A percentile compares a stretch with the other conserved stretches of the same genome.
phyloP scores from a whole-genome alignment of 2,113 vertebrate genomes.

The Forbesichthys papilliferus region DNA sequence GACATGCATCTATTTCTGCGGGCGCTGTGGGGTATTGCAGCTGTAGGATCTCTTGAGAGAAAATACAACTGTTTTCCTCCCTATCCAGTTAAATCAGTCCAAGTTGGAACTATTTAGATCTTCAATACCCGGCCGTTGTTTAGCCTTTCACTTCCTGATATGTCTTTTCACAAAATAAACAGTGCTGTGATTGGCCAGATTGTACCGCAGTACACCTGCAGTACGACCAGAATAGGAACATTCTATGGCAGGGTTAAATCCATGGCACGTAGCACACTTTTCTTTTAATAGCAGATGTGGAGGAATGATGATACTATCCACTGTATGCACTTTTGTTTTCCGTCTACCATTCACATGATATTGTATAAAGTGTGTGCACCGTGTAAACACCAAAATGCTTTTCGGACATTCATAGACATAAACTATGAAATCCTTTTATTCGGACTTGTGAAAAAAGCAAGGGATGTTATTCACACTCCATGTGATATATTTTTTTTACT shows the following conservation, averaged over 20 bases:
- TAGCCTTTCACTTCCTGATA: slow-evolving; percentile 70
- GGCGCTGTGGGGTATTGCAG: too few relatives aligned
- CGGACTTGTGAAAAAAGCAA: slow-evolving; percentile 24
- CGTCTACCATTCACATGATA: neutral
- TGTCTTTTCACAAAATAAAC: slow-evolving; percentile 75
- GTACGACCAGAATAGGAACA: slow-evolving; percentile 47
- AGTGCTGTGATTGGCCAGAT: slow-evolving; percentile 45
- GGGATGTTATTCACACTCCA: slow-evolving; percentile 17
- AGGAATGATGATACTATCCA: slow-evolving; percentile 21
- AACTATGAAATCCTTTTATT: slow-evolving; percentile 34
- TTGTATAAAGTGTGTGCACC: neutral
- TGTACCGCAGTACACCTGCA: slow-evolving; percentile 35
- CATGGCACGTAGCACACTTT: slow-evolving; percentile 29
- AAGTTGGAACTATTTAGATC: slow-evolving; percentile 48
- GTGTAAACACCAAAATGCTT: slow-evolving; percentile 2
- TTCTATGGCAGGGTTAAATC: slow-evolving; percentile 30
- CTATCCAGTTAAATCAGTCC: slow-evolving; percentile 36
- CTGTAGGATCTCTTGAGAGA: slow-evolving; percentile 7
- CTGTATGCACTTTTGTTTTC: neutral
- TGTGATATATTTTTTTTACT: neutral
- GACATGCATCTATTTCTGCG: neutral
- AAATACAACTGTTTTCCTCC: slow-evolving; percentile 4
- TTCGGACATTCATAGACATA: slow-evolving; percentile 28
- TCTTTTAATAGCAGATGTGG: slow-evolving; percentile 45
- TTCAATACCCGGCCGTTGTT: slow-evolving; percentile 67